Conservation (phyloP, 1,140 invertebrate species). For the Holcopasites calliopsidis region DNA sequence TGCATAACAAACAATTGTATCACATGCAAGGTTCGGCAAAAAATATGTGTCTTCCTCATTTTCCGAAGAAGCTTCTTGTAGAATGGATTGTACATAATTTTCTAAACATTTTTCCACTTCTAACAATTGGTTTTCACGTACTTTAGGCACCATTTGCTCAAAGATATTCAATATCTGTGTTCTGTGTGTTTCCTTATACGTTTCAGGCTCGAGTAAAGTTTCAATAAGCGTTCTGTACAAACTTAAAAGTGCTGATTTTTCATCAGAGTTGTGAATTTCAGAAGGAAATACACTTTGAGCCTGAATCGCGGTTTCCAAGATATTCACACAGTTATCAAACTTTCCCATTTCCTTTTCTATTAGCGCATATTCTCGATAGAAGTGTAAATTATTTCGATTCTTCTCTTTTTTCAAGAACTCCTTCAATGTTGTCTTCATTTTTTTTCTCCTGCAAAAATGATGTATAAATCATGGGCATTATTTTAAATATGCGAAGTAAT, state of each 20-base stretch:
- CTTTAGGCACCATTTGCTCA: conserved; percentile 54
- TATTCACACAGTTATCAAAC: conserved; percentile 74
- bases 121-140: conserved; percentile 44
- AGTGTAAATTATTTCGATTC: conserved; percentile 81
- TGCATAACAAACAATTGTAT: conserved; percentile 81
- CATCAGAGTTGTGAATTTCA: conserved; percentile 54
- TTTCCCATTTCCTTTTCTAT: conserved; percentile 81
- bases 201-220: conserved; percentile 68
- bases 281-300: conserved; percentile 63
- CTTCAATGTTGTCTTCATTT: conserved; percentile 80
- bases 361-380: conserved; percentile 84
- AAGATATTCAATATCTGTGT: conserved; percentile 61
- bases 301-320: conserved; percentile 78
- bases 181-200: conserved; percentile 54
- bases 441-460: conserved; percentile 72
- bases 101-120: conserved; percentile 65
- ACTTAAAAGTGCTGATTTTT: conserved; percentile 72
- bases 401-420: conserved; percentile 79
- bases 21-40: conserved; percentile 79
- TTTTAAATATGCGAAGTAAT: background rate
- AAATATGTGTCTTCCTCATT: conserved; percentile 73
- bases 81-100: conserved; percentile 59
- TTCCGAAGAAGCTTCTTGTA: conserved; percentile 30
- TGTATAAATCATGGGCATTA: background rate
- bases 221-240: conserved; percentile 78